Conservation (phyloP, 2,113 vertebrate genomes). For the Laticauda laticaudata region DNA sequence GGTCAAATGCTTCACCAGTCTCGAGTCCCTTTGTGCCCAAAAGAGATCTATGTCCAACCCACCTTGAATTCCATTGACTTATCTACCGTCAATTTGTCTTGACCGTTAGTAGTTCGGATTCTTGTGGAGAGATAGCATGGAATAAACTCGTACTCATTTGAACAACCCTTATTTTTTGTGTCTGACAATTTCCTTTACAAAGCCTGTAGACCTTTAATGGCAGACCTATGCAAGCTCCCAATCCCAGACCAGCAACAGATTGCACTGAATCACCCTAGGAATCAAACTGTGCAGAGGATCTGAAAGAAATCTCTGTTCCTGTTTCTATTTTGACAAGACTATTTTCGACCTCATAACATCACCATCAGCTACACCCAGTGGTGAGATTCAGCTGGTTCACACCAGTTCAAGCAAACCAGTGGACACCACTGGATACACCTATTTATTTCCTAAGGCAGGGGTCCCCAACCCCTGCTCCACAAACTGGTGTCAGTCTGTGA, state of each 20-base stretch:
- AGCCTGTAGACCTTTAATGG: not conserved
- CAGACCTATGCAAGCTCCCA: not conserved
- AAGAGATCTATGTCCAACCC: too few relatives aligned
- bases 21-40: too few relatives aligned
- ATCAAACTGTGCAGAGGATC: not conserved
- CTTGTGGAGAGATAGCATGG: not conserved
- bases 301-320: not conserved
- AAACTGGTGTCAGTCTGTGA: too few relatives aligned
- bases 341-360: not conserved
- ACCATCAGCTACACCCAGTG: not conserved
- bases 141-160: not conserved
- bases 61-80: too few relatives aligned
- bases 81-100: too few relatives aligned
- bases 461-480: too few relatives aligned
- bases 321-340: not conserved
- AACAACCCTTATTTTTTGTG: not conserved
- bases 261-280: not conserved
- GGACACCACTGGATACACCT: too few relatives aligned
- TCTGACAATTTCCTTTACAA: not conserved
- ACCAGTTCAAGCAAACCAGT: too few relatives aligned
- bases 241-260: not conserved
- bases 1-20: too few relatives aligned
- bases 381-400: too few relatives aligned
- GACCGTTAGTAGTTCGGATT: not conserved
- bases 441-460: too few relatives aligned